These are phyloP conservation scores for Oceanodroma leucorhoa DNA, from an alignment of 2,797 vertebrate species.

Conservation along the genomic window DNA sequence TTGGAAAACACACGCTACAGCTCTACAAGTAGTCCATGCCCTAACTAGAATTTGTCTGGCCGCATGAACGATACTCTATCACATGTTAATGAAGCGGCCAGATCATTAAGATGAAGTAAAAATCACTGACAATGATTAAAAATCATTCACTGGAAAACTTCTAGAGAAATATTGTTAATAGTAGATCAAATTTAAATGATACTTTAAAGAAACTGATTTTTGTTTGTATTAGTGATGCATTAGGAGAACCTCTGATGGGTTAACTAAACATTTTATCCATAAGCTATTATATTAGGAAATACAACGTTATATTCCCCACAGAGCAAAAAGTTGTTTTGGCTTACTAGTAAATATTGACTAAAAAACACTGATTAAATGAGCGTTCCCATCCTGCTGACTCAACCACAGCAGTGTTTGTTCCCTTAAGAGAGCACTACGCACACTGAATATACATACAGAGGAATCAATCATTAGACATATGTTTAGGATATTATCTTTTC, in stretches of 20 bases:
- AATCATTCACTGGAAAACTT: not conserved
- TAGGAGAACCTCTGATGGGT: not conserved
- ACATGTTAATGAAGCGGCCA: accelerated
- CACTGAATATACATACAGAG: not conserved
- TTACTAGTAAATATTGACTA: constrained; percentile 36
- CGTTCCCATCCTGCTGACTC: constrained; percentile 14
- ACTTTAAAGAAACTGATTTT: not conserved
- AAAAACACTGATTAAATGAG: not conserved
- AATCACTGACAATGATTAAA: not conserved
- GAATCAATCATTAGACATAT: constrained; percentile 33
- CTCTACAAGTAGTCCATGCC: not conserved
- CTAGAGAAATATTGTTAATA: not conserved
- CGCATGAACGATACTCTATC: not conserved
- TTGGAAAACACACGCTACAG: not conserved
- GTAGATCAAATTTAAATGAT: not conserved
- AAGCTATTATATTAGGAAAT: not conserved
- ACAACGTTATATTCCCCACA: not conserved
- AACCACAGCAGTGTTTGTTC: not conserved
- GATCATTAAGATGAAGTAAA: not conserved
- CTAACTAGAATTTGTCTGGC: not conserved
- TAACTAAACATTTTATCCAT: not conserved
- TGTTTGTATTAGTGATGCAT: not conserved
- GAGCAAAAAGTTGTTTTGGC: constrained; percentile 2
- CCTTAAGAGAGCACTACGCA: not conserved
- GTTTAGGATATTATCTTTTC: constrained; percentile 39